Base-by-base conservation (phyloP, 2,113 vertebrate genomes). In the Terrapene triunguis region DNA sequence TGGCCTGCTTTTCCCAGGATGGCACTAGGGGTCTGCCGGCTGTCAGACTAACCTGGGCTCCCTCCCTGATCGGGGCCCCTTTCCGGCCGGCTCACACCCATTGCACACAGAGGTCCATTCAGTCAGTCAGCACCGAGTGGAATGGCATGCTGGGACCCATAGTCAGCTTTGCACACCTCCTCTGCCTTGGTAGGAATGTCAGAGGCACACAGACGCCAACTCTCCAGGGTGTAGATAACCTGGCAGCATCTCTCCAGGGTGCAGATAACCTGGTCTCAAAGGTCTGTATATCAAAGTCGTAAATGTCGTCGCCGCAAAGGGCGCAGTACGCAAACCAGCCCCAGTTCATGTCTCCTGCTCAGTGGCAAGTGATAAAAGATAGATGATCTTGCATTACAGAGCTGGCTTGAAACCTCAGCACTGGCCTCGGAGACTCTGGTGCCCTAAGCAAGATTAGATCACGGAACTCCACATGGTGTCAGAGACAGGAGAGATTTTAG, bases 121-220 rank as follows among this genome's bases (percentile, higher is more conserved):
- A 44, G 38, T 0, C 1, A 57, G 57, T 10, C 2, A 29, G 24
- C 5, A 0, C 0, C 5, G 7, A 42, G 8, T 54, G 1, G 59
- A 24, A 47, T 50, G 29, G 2, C 1, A 72, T 9, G 10, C 2
- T 0, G 55, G 54, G 62, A 78, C 65, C 54, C 48, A 1, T 1
- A 7, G 19, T 32, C n/a, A 38, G 65, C 65, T 38, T n/a, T 72
- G 65, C n/a, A 14, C 59, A 35, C 8, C 65, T 72, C 19, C 42
- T 47, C 74, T 47, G 65, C 48, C 1, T 0, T n/a, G 51, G 53
- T 35, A 12, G 0, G 19, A 4, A 10, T 19, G 22, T 25, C 53
- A 29, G 48, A 72, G 35, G 69, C 69, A 42, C 38, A 5, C 22
- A 42, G 72, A 76, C 8, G 10, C 8, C n/a, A 8, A 21, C 16